Conservation (phyloP, 92 coral and sea anemone genomes). For the Parazoanthus darwini region DNA sequence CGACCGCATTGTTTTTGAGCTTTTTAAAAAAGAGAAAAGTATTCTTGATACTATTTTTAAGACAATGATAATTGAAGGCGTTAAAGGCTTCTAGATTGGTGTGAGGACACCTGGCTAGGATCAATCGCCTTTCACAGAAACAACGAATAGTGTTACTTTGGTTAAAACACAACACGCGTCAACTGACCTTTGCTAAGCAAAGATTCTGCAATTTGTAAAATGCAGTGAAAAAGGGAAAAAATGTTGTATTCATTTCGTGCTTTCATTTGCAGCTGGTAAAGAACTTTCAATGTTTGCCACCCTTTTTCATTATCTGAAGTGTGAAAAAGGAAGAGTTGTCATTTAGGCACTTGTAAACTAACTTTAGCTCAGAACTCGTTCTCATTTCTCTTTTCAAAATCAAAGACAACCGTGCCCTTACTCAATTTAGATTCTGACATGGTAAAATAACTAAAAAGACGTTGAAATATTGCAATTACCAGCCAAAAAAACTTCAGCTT, state of each 20-base stretch:
- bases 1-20: background rate
- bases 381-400: background rate
- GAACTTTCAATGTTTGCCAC: background rate
- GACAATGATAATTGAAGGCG: background rate
- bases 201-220: background rate
- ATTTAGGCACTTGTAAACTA: background rate
- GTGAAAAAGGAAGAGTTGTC: background rate
- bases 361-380: background rate
- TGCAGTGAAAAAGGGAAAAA: conserved; percentile 9
- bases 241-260: background rate
- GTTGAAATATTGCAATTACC: too few relatives aligned
- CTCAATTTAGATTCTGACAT: too few relatives aligned
- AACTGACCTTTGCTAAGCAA: background rate
- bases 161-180: background rate
- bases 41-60: background rate
- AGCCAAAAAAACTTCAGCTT: too few relatives aligned
- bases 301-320: background rate
- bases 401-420: too few relatives aligned
- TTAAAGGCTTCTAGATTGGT: background rate
- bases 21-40: background rate
- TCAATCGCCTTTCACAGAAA: background rate
- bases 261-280: background rate
- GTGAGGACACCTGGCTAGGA: conserved; percentile 11
- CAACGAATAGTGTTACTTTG: background rate
- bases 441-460: too few relatives aligned